These are phyloP conservation scores for Zelostemma sp. DNA, from an alignment of 1,140 invertebrate genomes.

Conservation along the genomic window DNA sequence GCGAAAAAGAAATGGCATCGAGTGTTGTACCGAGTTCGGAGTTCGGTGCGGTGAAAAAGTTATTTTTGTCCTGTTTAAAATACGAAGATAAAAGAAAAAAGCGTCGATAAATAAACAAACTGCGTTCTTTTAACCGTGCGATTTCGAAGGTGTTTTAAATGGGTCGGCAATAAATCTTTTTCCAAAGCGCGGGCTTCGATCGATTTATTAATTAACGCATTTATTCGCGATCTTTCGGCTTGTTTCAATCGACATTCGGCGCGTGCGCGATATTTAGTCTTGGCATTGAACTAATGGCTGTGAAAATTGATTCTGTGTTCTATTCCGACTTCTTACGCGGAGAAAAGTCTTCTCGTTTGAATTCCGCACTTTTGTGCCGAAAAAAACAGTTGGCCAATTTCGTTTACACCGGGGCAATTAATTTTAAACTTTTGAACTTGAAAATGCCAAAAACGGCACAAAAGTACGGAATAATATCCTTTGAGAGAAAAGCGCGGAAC, in stretches of 20 bases:
- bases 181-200: conserved; percentile 15
- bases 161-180: conserved; percentile 25
- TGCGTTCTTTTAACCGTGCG: conserved; percentile 17
- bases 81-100: background rate
- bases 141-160: conserved; percentile 30
- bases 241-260: background rate
- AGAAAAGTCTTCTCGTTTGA: no score
- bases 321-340: no score
- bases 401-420: no score
- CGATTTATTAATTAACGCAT: conserved; percentile 8
- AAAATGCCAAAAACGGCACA: no score
- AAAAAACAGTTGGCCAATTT: no score
- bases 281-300: background rate
- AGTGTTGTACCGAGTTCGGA: conserved; percentile 40
- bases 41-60: conserved; percentile 21
- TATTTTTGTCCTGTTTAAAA: conserved; percentile 19
- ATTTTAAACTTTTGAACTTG: no score
- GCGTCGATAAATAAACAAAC: conserved; percentile 17
- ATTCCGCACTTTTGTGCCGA: no score
- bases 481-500: no score
- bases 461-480: no score
- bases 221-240: conserved; percentile 12
- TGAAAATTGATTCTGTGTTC: background rate
- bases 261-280: background rate
- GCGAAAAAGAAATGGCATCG: no score